Percentiles rank a stretch among this genome's conserved stretches.
These are phyloP conservation scores for Crotalus helleri DNA, from an alignment of 2,113 vertebrate genomes.

Conservation along the genomic window DNA sequence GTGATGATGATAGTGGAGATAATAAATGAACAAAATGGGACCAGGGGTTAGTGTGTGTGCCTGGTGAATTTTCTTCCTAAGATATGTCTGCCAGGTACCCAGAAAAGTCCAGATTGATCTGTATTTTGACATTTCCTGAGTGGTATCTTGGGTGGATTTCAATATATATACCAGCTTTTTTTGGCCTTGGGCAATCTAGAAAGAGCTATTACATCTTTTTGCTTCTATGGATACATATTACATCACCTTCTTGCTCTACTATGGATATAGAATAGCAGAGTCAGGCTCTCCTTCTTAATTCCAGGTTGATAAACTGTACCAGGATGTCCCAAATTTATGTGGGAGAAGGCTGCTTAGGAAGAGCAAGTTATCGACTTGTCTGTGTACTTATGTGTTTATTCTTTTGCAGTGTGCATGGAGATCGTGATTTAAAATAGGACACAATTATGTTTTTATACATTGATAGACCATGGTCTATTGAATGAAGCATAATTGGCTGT, in stretches of 20 bases:
- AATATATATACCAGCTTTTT: not conserved
- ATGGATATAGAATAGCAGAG: not conserved
- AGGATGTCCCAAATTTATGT: not conserved
- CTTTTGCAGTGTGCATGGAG: not conserved
- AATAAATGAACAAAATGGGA: not conserved
- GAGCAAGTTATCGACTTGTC: not conserved
- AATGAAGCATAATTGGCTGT: not conserved
- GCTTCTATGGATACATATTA: not conserved
- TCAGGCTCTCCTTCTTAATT: not conserved
- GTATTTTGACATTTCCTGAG: not conserved
- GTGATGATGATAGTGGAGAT: not conserved
- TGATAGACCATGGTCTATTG: not conserved
- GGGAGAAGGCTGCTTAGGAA: not conserved
- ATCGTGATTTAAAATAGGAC: not conserved
- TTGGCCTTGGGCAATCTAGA: not conserved
- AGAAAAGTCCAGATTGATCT: not conserved
- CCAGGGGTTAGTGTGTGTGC: not conserved
- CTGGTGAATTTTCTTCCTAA: not conserved
- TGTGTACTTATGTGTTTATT: not conserved
- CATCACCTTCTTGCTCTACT: not conserved
- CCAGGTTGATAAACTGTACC: not conserved
- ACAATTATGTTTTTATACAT: not conserved
- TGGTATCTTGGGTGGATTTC: not conserved
- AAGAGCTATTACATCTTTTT: not conserved
- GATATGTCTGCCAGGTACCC: not conserved